A percentile compares a stretch with the other conserved stretches of the same genome.
These are phyloP conservation scores for Acleris cristana DNA, from an alignment of 2,888 invertebrate species.

Conservation along the genomic window DNA sequence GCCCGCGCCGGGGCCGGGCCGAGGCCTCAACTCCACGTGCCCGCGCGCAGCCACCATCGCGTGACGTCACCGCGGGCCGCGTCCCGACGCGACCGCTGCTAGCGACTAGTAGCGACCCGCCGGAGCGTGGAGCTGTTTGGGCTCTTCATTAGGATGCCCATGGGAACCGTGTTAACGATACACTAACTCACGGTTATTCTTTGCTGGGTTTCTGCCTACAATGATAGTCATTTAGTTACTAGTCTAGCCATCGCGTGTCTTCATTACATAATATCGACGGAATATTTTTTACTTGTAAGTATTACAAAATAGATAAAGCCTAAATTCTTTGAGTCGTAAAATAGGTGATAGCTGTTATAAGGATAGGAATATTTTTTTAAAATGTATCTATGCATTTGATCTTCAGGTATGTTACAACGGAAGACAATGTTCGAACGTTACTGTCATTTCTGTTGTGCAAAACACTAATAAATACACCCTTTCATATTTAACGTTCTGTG, in stretches of 20 bases:
- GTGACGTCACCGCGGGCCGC: constrained; percentile 67
- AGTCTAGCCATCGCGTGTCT: not conserved
- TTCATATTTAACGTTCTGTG: no score
- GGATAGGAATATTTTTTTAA: no score
- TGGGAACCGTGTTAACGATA: constrained; percentile 65
- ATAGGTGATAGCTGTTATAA: no score
- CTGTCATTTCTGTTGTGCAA: no score
- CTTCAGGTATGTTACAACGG: no score
- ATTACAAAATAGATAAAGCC: no score
- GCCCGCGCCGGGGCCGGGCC: constrained; percentile 68
- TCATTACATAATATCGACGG: not conserved
- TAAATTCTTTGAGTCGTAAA: no score
- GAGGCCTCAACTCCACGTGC: constrained; percentile 74
- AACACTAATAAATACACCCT: no score
- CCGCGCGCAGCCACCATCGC: constrained; percentile 65
- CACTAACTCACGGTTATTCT: constrained; percentile 50
- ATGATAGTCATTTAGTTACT: not conserved
- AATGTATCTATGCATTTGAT: no score
- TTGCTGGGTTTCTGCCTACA: not conserved
- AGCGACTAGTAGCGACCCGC: constrained; percentile 57
- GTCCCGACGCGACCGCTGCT: constrained; percentile 45
- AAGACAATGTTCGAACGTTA: no score
- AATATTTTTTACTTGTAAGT: no score
- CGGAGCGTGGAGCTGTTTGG: constrained; percentile 68
- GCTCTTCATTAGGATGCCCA: constrained; percentile 68